Conservation (phyloP, 2,113 vertebrate species). For the Barbus barbus region DNA sequence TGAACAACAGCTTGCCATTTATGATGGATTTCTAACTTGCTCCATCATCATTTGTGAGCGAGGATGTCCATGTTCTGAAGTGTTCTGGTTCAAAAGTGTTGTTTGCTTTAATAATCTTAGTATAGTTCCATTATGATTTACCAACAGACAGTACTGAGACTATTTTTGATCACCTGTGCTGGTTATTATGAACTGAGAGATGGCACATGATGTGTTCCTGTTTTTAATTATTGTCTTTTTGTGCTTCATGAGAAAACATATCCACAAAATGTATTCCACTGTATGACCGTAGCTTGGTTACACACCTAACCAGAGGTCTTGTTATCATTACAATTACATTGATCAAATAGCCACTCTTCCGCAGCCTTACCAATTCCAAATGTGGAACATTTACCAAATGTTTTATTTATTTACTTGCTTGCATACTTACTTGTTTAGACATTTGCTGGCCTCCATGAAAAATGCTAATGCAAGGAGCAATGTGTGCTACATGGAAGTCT, state of each 20-base stretch:
- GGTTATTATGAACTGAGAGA: not conserved
- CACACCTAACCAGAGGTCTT: slow-evolving; percentile 13
- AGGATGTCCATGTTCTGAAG: not conserved
- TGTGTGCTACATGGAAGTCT: too few species aligned
- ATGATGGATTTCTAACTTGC: slow-evolving; percentile 39
- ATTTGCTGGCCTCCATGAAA: too few species aligned
- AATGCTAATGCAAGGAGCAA: too few species aligned
- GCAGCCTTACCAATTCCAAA: not conserved
- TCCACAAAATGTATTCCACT: not conserved
- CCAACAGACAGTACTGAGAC: not conserved
- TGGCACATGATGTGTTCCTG: not conserved
- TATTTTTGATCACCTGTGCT: not conserved
- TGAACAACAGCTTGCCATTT: slow-evolving; percentile 44
- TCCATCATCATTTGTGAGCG: slow-evolving; percentile 40
- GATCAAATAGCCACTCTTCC: slow-evolving; percentile 40
- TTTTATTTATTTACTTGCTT: too few species aligned
- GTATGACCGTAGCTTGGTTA: slow-evolving; percentile 29
- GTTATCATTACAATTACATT: slow-evolving; percentile 21
- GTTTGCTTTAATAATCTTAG: not conserved
- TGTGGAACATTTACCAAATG: too few species aligned
- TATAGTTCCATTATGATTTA: not conserved
- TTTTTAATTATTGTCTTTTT: not conserved
- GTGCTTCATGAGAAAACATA: not conserved
- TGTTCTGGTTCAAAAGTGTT: not conserved
- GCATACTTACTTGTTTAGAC: too few species aligned